phyloP scores from a whole-genome alignment of 2,888 invertebrate species.

The Mactromeris polynyma region DNA sequence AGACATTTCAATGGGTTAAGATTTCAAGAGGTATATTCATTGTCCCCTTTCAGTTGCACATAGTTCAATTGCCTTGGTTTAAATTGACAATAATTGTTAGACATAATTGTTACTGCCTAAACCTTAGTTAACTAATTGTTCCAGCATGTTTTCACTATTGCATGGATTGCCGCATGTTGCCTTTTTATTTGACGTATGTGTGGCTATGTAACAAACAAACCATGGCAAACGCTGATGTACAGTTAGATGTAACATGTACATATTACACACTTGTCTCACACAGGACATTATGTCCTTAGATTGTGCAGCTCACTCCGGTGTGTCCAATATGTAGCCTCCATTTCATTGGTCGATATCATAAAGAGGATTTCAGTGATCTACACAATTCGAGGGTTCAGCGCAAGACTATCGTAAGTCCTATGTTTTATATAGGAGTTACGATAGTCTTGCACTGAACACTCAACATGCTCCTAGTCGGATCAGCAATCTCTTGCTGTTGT shows the following conservation, averaged over 20 bases:
- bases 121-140: background rate
- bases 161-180: background rate
- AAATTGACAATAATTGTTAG: conserved; percentile 6
- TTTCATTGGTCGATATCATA: too few species aligned
- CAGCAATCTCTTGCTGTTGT: too few species aligned
- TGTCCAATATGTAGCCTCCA: too few species aligned
- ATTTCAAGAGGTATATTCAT: conserved; percentile 50
- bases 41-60: background rate
- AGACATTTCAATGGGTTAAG: conserved; percentile 49
- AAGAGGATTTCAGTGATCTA: too few species aligned
- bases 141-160: background rate
- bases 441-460: too few species aligned
- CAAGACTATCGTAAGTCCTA: too few species aligned
- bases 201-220: background rate
- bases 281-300: background rate
- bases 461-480: too few species aligned
- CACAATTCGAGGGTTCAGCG: too few species aligned
- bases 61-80: conserved; percentile 1
- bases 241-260: background rate
- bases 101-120: background rate
- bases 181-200: background rate
- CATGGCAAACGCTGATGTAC: background rate
- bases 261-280: background rate
- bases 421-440: too few species aligned
- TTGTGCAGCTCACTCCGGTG: background rate